phyloP scores from a whole-genome alignment of 2,113 vertebrate genomes.

The Speoplatyrhinus poulsoni region DNA sequence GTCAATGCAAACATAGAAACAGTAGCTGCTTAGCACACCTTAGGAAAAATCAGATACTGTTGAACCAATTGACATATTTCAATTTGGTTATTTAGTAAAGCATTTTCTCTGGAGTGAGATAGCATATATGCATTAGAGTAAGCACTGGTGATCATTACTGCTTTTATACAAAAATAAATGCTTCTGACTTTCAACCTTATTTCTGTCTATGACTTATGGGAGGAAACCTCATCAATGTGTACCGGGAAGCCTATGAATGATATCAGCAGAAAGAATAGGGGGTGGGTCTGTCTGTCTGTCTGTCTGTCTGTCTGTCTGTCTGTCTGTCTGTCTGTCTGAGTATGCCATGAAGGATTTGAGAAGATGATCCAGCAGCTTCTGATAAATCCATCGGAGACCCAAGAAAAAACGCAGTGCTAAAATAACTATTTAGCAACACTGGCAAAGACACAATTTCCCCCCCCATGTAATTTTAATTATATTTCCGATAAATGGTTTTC shows the following conservation, averaged over 20 bases:
- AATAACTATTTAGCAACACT: constrained; percentile 40
- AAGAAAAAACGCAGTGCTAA: constrained; percentile 7
- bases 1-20: too few species aligned
- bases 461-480: too few species aligned
- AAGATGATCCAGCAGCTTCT: constrained; percentile 3
- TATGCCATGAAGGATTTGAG: neutral
- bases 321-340: neutral
- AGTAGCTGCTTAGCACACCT: too few species aligned
- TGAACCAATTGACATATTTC: too few species aligned
- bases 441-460: neutral
- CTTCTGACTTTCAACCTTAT: neutral
- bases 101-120: too few species aligned
- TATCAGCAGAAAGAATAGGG: too few species aligned
- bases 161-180: too few species aligned
- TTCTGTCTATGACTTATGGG: neutral
- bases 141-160: too few species aligned
- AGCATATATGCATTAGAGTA: too few species aligned
- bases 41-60: too few species aligned
- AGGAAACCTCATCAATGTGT: neutral
- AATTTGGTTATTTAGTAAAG: too few species aligned
- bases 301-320: constrained; percentile 5
- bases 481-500: too few species aligned
- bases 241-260: neutral
- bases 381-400: neutral
- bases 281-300: neutral